Evolutionary conservation across 2,888 invertebrate genomes (phyloP).

Genomic region (Athalia circularis): DNA sequence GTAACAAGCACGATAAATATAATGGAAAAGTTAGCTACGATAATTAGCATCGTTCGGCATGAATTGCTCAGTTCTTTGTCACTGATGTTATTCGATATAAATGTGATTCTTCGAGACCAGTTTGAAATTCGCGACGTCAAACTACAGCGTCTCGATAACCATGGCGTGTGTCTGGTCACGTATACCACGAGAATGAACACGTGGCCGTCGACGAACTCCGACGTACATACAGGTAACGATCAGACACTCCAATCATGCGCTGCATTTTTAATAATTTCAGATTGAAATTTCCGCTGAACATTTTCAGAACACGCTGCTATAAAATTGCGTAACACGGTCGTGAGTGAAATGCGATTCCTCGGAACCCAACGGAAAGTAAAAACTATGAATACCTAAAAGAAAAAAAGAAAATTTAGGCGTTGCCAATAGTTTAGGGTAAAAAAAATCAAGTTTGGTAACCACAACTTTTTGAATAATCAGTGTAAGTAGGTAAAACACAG

Average conservation of each 20-base stretch:
- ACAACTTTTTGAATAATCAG: too few relatives aligned
- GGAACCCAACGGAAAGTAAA: too few relatives aligned
- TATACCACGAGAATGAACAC: slow-evolving; percentile 9
- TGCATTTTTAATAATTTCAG: background rate
- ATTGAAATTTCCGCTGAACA: background rate
- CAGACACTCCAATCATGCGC: background rate
- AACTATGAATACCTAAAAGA: too few relatives aligned
- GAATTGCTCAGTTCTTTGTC: background rate
- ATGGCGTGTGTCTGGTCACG: slow-evolving; percentile 29
- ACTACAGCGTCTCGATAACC: slow-evolving; percentile 8
- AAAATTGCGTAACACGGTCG: background rate
- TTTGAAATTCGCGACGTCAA: slow-evolving; percentile 1
- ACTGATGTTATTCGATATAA: background rate
- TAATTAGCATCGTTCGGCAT: background rate
- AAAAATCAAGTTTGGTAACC: too few relatives aligned
- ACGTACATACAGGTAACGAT: background rate
- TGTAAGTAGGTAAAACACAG: too few relatives aligned
- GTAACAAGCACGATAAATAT: too few relatives aligned
- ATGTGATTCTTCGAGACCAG: background rate
- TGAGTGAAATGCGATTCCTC: too few relatives aligned
- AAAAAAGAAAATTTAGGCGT: too few relatives aligned
- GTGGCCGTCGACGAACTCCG: background rate
- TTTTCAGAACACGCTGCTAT: too few relatives aligned
- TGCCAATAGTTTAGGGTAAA: too few relatives aligned
- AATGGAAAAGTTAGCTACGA: too few relatives aligned